A percentile compares a stretch with the other conserved stretches of the same genome.
Evolutionary conservation across 2,113 vertebrate genomes (phyloP).

Genomic region (Dicaeum eximium): DNA sequence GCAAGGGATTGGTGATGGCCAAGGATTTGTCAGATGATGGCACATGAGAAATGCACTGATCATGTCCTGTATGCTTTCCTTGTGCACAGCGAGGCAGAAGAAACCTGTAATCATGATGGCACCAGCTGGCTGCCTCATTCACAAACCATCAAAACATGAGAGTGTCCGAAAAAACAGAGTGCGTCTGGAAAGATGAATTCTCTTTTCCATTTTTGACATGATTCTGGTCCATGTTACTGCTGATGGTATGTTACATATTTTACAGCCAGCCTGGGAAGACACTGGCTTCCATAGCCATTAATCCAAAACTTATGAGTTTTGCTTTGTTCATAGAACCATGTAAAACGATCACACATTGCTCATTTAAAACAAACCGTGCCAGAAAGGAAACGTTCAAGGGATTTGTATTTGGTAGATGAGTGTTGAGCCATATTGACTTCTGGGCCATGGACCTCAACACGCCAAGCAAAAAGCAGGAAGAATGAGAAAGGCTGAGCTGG

Average conservation of each 20-base stretch:
- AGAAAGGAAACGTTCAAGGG: neutral
- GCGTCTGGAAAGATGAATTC: neutral
- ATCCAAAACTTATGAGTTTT: neutral
- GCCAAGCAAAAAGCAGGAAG: neutral
- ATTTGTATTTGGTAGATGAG: neutral
- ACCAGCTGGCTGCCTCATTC: neutral
- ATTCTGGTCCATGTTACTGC: neutral
- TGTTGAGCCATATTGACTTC: neutral
- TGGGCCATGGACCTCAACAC: neutral
- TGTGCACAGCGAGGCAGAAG: neutral
- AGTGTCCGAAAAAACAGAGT: fast-evolving
- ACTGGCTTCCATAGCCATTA: neutral
- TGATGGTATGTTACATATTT: neutral
- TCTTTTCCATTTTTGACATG: neutral
- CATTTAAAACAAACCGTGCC: neutral
- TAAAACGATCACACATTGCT: neutral
- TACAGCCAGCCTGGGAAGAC: neutral
- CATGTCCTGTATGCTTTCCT: neutral
- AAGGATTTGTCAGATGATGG: neutral
- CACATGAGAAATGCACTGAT: neutral
- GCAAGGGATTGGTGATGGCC: neutral
- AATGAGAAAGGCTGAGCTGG: neutral
- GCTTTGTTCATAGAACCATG: neutral
- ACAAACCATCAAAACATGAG: neutral
- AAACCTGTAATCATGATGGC: neutral